Base-by-base conservation (phyloP, 2,113 vertebrate species). In the Sminthopsis crassicaudata region DNA sequence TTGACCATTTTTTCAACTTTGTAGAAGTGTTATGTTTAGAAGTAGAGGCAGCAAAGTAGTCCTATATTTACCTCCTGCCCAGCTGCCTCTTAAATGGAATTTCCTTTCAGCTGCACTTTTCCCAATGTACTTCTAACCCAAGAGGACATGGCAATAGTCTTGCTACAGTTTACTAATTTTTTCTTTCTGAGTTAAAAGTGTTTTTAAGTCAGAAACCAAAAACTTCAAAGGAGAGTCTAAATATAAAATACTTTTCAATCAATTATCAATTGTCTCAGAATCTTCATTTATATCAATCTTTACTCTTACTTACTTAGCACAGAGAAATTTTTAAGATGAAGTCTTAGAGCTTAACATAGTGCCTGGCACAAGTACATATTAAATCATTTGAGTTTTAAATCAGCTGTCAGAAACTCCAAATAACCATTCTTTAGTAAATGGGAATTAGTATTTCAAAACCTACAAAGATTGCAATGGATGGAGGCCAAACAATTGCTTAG, bases 391-490 rank as follows among this genome's bases (percentile, higher is more conserved):
- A n/a, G 67, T 76, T 76, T 36, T 76, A 76, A 94, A 95, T 48
- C 8, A 89, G 93, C 67, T 46, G 92, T 94, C 91, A 89, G 0
- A 91, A 36, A 53, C 92, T 94, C 90, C 25, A 76, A 90, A 95
- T 22, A 91, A 67, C 93, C 92, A 76, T 53, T 95, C 94, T 93
- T 76, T 92, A 91, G 60, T 90, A 94, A 94, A 53, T 27, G 24
- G 46, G 46, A 92, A 93, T 42, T 23, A 42, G 67, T 94, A 88
- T 93, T 51, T 92, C 54, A 94, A 50, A 92, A 95, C 94, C 91
- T 54, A 95, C 91, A 94, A 89, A 93, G 90, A 95, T 6, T 19
- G 36, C 67, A 4, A n/a, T 19, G 36, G 36, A 30, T 36, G 16
- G 4, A 76, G 36, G 67, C 67, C 24, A 24, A 94, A 67, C 36